Evolutionary conservation across 1,140 invertebrate genomes (phyloP).

Genomic region (Leptinotarsa lineolata): DNA sequence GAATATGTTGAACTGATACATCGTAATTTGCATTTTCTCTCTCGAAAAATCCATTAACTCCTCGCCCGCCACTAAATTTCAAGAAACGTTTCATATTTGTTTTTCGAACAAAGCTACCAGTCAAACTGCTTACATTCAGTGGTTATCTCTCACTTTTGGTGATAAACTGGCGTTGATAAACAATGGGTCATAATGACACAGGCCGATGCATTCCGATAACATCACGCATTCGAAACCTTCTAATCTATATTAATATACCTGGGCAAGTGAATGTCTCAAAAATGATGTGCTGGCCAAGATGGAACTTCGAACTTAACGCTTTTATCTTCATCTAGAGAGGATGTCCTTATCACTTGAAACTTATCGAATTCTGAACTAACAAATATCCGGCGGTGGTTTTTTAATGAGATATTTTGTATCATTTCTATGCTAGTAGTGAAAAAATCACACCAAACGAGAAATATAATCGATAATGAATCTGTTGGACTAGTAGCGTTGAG

Average conservation of each 20-base stretch:
- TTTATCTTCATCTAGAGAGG: constrained; percentile 6
- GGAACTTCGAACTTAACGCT: background rate
- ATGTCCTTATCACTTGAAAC: constrained; percentile 2
- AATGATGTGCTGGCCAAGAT: background rate
- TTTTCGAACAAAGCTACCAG: background rate
- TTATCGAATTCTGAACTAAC: background rate
- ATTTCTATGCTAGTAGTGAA: background rate
- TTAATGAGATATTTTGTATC: constrained; percentile 1
- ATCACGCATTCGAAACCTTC: background rate
- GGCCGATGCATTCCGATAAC: constrained; percentile 44
- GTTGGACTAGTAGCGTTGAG: no score
- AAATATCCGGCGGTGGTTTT: constrained; percentile 1
- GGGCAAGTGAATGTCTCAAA: background rate
- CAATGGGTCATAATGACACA: constrained; percentile 47
- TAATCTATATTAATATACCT: constrained; percentile 4
- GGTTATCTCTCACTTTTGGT: constrained; percentile 35
- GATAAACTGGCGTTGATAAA: constrained; percentile 40
- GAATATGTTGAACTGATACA: no score
- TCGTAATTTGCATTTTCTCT: no score
- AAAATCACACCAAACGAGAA: no score
- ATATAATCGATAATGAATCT: no score
- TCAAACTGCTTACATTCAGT: background rate
- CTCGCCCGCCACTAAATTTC: no score
- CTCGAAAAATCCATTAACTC: no score
- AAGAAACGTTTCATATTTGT: no score